Evolutionary conservation across 2,113 vertebrate genomes (phyloP), one percentile per base, ranked within the genome.

Genomic region (Oncorhynchus mykiss): DNA sequence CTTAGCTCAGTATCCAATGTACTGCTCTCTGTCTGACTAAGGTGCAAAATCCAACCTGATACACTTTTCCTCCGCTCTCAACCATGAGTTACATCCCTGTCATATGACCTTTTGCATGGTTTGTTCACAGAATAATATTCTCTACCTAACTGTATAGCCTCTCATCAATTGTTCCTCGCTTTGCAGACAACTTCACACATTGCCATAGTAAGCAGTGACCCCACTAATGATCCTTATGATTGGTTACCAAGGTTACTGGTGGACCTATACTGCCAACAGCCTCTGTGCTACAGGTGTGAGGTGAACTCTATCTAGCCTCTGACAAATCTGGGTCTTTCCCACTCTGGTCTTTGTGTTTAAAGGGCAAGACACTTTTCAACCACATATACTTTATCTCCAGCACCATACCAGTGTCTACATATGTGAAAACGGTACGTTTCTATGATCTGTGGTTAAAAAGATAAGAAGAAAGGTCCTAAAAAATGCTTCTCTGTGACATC

Each of bases 121-220:
- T 12, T 27, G 24, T 12, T 67, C 65, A 25, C 14, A 25, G 7
- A 12, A 22, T 16, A 54, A 54, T 54, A 54, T 31, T 7, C 29
- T 34, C 29, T 34, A 34, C 20, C 27, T 34, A 68, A n/a, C 16
- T 34, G 8, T 45, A 48, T 49, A 5, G 68, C n/a, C 68, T 45
- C 9, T 48, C 1, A 48, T 70, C 39, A 70, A 70, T 22, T 3
- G 34, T 14, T 49, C 45, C 45, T 70, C n/a, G n/a, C 14, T n/a
- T 70, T 24, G 6, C 20, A 2, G 16, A 48, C 20, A n/a, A 48
- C 68, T 9, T 13, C 68, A 12, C 18, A 48, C 34, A 24, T 70
- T 49, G n/a, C 45, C 68, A 49, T 49, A 45, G 68, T 25, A 70
- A 49, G 34, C n/a, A 20, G 20, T 49, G 68, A 70, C 68, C 45